Evolutionary conservation across 2,888 invertebrate species (phyloP).

Genomic region (Papilio demoleus): DNA sequence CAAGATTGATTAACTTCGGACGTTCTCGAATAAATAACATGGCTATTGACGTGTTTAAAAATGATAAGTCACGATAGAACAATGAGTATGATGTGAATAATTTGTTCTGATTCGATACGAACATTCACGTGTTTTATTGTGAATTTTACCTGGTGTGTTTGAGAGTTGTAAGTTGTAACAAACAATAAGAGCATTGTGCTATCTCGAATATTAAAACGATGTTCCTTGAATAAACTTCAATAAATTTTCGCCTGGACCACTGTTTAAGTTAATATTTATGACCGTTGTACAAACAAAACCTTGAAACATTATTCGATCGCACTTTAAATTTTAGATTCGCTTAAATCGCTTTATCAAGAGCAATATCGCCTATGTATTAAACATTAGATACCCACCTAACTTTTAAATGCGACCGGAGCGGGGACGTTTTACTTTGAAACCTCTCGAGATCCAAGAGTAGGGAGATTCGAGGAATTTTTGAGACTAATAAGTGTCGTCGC

Average conservation of each 20-base stretch:
- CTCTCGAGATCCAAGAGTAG: slow-evolving; percentile 60
- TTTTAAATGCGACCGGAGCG: slow-evolving; percentile 72
- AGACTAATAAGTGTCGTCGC: slow-evolving; percentile 80
- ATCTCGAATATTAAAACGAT: slow-evolving; percentile 41
- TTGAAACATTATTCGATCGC: slow-evolving; percentile 75
- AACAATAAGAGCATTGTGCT: slow-evolving; percentile 38
- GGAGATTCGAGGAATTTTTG: slow-evolving; percentile 76
- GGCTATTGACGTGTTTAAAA: slow-evolving; percentile 63
- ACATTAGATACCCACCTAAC: slow-evolving; percentile 73
- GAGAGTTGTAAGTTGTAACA: slow-evolving; percentile 33
- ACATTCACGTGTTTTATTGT: slow-evolving; percentile 46
- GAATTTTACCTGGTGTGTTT: slow-evolving; percentile 37
- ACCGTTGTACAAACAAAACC: slow-evolving; percentile 74
- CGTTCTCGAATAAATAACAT: slow-evolving; percentile 62
- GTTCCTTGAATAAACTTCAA: slow-evolving; percentile 44
- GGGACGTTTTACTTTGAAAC: slow-evolving; percentile 68
- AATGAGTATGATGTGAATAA: slow-evolving; percentile 64
- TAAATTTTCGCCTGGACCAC: slow-evolving; percentile 65
- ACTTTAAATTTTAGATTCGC: slow-evolving; percentile 81
- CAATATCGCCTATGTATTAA: slow-evolving; percentile 81
- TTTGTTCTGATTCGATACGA: slow-evolving; percentile 59
- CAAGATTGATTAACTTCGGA: slow-evolving; percentile 70
- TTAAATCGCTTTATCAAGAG: slow-evolving; percentile 81
- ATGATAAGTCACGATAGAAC: slow-evolving; percentile 71
- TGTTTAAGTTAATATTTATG: slow-evolving; percentile 75